A percentile compares a stretch with the other conserved stretches of the same genome.
Evolutionary conservation across 2,113 vertebrate species (phyloP).

Genomic region (Thomomys bottae): DNA sequence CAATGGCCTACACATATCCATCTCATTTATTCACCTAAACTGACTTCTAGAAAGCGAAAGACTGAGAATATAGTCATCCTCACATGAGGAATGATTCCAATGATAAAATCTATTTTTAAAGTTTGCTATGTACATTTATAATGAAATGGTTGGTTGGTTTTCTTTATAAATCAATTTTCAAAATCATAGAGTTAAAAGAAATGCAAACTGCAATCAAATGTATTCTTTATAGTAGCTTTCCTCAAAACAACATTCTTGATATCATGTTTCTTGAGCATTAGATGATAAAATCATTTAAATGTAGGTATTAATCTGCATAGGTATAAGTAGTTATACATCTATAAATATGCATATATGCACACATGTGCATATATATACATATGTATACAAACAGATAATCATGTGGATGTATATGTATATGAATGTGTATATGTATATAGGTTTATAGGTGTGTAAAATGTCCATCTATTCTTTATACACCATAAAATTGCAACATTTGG

Average conservation of each 20-base stretch:
- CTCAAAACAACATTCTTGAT: slow-evolving; percentile 52
- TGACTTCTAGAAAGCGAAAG: background rate
- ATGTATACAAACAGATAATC: too few species aligned
- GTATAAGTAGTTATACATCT: background rate
- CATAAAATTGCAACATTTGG: background rate
- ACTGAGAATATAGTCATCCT: background rate
- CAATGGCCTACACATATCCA: background rate
- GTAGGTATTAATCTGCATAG: background rate
- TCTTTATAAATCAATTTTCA: background rate
- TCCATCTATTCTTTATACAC: background rate
- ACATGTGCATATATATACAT: background rate
- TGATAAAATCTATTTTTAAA: background rate
- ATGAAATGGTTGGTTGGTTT: background rate
- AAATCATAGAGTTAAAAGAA: slow-evolving; percentile 15
- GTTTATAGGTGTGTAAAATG: background rate
- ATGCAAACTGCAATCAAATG: background rate
- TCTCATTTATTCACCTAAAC: fast-evolving
- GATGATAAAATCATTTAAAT: slow-evolving; percentile 51
- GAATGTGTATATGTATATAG: background rate
- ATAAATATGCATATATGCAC: background rate
- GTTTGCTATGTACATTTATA: background rate
- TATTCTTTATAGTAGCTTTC: slow-evolving; percentile 9
- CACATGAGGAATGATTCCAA: background rate
- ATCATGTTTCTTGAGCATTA: slow-evolving; percentile 38
- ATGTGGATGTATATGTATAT: background rate